Percentiles rank a stretch among this genome's conserved stretches.
phyloP scores from a whole-genome alignment of 2,888 invertebrate genomes.

The Didymodactylos carnosus region DNA sequence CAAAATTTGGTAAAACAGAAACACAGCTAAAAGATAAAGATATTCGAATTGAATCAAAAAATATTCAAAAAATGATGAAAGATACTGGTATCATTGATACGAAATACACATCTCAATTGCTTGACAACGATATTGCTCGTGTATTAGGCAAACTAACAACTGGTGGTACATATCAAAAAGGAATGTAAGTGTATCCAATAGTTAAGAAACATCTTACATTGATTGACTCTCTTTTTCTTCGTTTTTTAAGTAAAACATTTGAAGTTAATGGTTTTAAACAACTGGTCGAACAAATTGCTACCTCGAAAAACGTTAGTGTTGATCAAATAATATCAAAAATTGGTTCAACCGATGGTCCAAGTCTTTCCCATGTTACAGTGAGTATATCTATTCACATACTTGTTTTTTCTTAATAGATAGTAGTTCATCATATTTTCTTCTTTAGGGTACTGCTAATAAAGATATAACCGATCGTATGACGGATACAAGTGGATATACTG shows the following conservation, averaged over 20 bases:
- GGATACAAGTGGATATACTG: constrained; percentile 9
- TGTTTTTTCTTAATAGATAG: background rate
- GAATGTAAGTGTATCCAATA: constrained; percentile 14
- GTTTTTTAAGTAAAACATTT: constrained; percentile 13
- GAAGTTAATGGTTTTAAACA: constrained; percentile 10
- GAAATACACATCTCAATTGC: constrained; percentile 4
- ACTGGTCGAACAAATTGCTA: constrained; percentile 8
- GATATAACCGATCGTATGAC: constrained; percentile 13
- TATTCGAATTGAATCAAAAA: constrained; percentile 11
- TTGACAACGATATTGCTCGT: constrained; percentile 13
- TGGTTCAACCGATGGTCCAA: constrained; percentile 6
- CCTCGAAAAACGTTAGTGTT: background rate
- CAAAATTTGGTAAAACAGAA: constrained; percentile 14
- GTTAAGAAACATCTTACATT: too few relatives aligned
- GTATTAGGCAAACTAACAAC: constrained; percentile 13
- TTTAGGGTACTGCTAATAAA: constrained; percentile 8
- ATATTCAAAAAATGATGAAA: constrained; percentile 14
- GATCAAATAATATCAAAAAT: constrained; percentile 1
- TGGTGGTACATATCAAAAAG: constrained; percentile 4
- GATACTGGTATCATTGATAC: constrained; percentile 8
- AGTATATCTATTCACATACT: too few relatives aligned
- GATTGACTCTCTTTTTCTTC: too few relatives aligned
- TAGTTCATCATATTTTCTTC: background rate
- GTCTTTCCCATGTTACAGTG: constrained; percentile 13
- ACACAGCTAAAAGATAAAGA: constrained; percentile 9